Percentiles rank a stretch among this genome's conserved stretches.
phyloP scores from a whole-genome alignment of 2,888 invertebrate genomes.

The Folsomia candida region DNA sequence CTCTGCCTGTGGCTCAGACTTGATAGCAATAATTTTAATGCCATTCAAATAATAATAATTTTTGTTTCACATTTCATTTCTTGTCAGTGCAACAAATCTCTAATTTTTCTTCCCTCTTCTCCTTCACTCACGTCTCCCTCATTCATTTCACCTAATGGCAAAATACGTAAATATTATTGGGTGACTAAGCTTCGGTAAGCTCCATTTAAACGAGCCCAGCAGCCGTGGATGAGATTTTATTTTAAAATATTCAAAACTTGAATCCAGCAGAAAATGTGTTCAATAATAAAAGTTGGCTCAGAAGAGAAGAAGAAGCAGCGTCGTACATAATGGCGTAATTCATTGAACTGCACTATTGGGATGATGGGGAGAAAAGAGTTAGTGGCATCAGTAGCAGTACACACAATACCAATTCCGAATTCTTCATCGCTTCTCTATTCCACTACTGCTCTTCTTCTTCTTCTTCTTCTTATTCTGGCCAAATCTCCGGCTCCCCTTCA shows the following conservation, averaged over 20 bases:
- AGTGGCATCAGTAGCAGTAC: neutral
- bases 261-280: neutral
- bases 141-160: neutral
- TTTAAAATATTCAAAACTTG: conserved; percentile 3
- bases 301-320: neutral
- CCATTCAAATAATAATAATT: conserved; percentile 5
- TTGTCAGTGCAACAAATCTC: neutral
- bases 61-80: neutral
- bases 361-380: neutral
- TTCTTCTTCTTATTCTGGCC: conserved; percentile 1
- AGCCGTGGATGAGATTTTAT: neutral
- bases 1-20: neutral
- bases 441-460: neutral
- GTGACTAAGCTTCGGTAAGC: neutral
- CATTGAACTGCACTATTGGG: conserved; percentile 6
- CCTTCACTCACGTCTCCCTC: neutral
- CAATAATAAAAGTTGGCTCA: neutral
- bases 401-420: conserved; percentile 1
- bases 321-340: neutral
- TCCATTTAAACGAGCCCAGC: neutral
- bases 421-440: neutral
- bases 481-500: neutral
- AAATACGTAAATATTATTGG: neutral
- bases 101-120: neutral
- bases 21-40: conserved; percentile 7